A percentile compares a stretch with the other conserved stretches of the same genome.
phyloP scores from a whole-genome alignment of 2,888 invertebrate species.

The Tenthredo distinguenda region DNA sequence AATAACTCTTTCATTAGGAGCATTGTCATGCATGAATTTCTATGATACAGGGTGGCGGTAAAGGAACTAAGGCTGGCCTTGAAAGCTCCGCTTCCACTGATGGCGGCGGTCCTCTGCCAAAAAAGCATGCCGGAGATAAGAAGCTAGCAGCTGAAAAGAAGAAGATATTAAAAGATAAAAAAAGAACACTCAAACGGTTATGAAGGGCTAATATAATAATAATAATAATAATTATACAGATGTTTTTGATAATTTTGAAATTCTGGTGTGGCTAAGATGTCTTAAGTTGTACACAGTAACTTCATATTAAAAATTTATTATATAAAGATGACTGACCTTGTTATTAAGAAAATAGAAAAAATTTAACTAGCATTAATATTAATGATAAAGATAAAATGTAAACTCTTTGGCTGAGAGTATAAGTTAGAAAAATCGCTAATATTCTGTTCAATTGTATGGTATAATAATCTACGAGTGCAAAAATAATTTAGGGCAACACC shows the following conservation, averaged over 20 bases:
- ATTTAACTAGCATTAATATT: conserved; percentile 57
- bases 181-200: conserved; percentile 91
- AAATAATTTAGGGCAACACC: conserved; percentile 46
- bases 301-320: conserved; percentile 71
- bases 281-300: conserved; percentile 70
- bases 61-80: conserved; percentile 76
- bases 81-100: conserved; percentile 73
- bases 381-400: conserved; percentile 5
- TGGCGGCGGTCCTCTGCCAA: conserved; percentile 87
- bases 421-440: conserved; percentile 20
- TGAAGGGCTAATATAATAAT: conserved; percentile 79
- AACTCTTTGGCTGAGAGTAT: conserved; percentile 41
- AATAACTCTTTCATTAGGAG: too few species aligned
- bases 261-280: conserved; percentile 71
- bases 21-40: neutral
- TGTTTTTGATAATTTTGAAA: conserved; percentile 53
- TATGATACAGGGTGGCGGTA: conserved; percentile 69
- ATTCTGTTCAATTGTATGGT: conserved; percentile 40
- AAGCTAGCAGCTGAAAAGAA: conserved; percentile 86
- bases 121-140: conserved; percentile 92
- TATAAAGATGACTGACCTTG: conserved; percentile 68
- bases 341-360: conserved; percentile 66
- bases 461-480: conserved; percentile 40
- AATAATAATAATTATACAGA: conserved; percentile 63
- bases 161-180: conserved; percentile 90